Percentiles rank a stretch among this genome's conserved stretches.
phyloP scores from a whole-genome alignment of 2,113 vertebrate species.

The Dunckerocampus dactyliophorus region DNA sequence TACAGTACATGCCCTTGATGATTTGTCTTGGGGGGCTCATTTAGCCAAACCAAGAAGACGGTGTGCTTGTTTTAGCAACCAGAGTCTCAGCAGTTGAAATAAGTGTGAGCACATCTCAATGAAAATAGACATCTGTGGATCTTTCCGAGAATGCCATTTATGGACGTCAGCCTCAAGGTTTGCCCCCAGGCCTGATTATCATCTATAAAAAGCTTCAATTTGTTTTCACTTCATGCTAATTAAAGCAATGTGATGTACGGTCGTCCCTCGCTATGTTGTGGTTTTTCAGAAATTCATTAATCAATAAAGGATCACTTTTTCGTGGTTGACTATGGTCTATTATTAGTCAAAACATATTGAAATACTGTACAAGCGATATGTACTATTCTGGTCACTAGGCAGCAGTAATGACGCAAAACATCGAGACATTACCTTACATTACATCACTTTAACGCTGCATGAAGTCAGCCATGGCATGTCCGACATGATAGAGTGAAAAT shows the following conservation, averaged over 20 bases:
- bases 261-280: background rate
- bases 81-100: conserved; percentile 45
- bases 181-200: background rate
- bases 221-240: conserved; percentile 18
- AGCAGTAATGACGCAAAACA: no score
- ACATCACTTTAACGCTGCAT: no score
- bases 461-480: no score
- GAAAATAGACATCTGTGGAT: conserved; percentile 29
- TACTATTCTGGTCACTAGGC: no score
- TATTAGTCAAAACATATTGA: no score
- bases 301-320: no score
- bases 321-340: no score
- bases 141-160: conserved; percentile 23
- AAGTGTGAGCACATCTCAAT: conserved; percentile 27
- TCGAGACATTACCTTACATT: no score
- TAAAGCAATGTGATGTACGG: background rate
- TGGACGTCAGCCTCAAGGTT: conserved; percentile 10
- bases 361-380: no score
- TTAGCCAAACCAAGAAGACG: background rate
- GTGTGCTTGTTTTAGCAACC: conserved; percentile 41
- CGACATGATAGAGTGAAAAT: no score
- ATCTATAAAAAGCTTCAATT: conserved; percentile 1
- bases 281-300: no score
- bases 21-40: conserved; percentile 23
- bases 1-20: conserved; percentile 3